Conservation (phyloP, 2,797 vertebrate genomes). For the Anguilla pacifica region DNA sequence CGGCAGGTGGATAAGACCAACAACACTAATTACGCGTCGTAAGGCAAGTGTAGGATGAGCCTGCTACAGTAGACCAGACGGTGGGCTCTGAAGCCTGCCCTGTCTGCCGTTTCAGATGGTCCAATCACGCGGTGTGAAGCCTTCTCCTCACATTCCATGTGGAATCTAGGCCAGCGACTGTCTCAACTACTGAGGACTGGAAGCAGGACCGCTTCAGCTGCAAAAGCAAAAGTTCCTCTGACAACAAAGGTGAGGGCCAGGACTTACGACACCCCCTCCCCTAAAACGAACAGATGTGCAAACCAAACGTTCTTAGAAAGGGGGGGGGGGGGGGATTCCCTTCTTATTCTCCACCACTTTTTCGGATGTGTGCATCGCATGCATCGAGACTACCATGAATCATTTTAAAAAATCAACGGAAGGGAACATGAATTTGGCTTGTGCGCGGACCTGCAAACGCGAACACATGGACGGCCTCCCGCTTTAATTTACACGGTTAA, state of each 20-base stretch:
- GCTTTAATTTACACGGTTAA: conserved; percentile 6
- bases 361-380: not conserved
- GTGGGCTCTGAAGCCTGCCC: not conserved
- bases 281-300: not conserved
- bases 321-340: not conserved
- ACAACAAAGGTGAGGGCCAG: not conserved
- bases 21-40: too few relatives aligned
- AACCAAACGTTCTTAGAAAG: not conserved
- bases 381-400: not conserved
- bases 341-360: not conserved
- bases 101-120: not conserved
- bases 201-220: not conserved
- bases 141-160: not conserved
- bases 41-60: not conserved
- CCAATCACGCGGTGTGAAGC: not conserved
- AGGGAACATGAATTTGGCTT: not conserved
- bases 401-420: not conserved
- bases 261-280: not conserved
- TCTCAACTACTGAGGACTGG: not conserved
- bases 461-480: not conserved
- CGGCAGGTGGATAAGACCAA: too few relatives aligned
- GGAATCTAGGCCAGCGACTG: not conserved
- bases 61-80: not conserved
- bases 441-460: not conserved
- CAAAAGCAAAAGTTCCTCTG: not conserved